Percentiles rank a stretch among this genome's conserved stretches.
Conservation (phyloP, 30 jellyfish, hydroid and myxozoan species). For the Turritopsis dohrnii region DNA sequence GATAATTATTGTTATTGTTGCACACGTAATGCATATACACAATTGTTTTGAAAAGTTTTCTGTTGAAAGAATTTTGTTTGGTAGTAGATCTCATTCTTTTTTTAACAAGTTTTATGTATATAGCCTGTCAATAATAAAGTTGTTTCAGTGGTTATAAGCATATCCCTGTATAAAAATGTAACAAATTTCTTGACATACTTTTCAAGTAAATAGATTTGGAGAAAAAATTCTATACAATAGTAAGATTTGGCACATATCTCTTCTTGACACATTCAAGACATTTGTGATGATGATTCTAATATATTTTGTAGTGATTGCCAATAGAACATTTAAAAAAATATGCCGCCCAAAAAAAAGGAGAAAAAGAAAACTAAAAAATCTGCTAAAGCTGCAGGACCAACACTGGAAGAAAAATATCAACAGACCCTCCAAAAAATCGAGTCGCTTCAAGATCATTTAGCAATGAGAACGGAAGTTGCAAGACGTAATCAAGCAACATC, state of each 20-base stretch:
- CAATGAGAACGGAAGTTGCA: constrained; percentile 60
- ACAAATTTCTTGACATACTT: no score
- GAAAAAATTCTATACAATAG: no score
- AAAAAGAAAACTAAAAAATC: neutral
- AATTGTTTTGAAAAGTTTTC: neutral
- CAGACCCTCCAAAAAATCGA: constrained; percentile 57
- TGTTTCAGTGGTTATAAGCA: no score
- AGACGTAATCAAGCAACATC: constrained; percentile 59
- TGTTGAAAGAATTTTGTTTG: neutral
- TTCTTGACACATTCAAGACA: neutral
- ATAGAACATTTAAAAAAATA: neutral
- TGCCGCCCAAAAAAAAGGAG: constrained; percentile 25
- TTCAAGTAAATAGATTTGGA: no score
- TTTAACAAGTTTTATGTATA: no score
- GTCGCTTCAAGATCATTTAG: constrained; percentile 66
- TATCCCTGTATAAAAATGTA: no score
- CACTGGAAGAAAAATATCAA: constrained; percentile 71
- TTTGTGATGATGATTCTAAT: neutral
- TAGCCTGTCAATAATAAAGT: no score
- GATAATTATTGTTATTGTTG: no score
- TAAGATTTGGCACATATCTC: no score
- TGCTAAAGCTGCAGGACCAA: constrained; percentile 31
- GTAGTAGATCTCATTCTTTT: no score
- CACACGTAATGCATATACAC: neutral
- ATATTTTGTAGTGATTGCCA: neutral